Evolutionary conservation across 2,113 vertebrate genomes (phyloP).

Genomic region (Trinectes maculatus): DNA sequence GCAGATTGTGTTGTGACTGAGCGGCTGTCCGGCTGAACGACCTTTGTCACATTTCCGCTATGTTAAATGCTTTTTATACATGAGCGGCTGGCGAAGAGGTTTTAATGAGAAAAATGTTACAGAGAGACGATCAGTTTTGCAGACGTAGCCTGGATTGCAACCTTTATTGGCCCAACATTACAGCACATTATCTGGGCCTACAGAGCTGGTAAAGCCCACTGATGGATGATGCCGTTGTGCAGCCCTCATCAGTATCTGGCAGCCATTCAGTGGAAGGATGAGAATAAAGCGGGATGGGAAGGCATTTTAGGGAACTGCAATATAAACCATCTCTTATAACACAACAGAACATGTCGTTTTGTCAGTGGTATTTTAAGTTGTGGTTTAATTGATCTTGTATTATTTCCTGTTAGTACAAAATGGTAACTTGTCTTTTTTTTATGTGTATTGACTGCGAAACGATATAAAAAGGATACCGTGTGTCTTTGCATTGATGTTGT

Average conservation of each 20-base stretch:
- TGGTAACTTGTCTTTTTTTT: no score
- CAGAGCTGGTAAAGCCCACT: not conserved
- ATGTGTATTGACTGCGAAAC: no score
- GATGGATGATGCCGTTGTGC: not conserved
- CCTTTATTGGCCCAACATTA: not conserved
- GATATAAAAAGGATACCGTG: no score
- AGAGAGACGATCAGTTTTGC: conserved; percentile 6
- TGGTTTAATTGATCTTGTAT: not conserved
- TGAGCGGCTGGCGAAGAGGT: not conserved
- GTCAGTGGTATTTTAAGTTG: not conserved
- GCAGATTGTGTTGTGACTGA: conserved; percentile 15
- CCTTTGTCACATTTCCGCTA: not conserved
- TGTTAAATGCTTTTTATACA: not conserved
- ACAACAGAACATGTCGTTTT: not conserved
- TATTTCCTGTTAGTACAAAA: no score
- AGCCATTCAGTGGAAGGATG: not conserved
- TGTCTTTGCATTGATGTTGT: not conserved
- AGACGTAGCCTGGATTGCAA: not conserved
- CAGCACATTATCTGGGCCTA: not conserved
- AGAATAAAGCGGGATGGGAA: not conserved
- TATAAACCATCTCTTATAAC: not conserved
- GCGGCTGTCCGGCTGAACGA: conserved; percentile 6
- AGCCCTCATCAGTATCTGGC: not conserved
- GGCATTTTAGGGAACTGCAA: not conserved
- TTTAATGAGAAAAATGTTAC: conserved; percentile 10